Percentiles rank a stretch among this genome's conserved stretches.
These are phyloP conservation scores for Camponotus fellah DNA, from an alignment of 2,888 invertebrate species.

Conservation along the genomic window DNA sequence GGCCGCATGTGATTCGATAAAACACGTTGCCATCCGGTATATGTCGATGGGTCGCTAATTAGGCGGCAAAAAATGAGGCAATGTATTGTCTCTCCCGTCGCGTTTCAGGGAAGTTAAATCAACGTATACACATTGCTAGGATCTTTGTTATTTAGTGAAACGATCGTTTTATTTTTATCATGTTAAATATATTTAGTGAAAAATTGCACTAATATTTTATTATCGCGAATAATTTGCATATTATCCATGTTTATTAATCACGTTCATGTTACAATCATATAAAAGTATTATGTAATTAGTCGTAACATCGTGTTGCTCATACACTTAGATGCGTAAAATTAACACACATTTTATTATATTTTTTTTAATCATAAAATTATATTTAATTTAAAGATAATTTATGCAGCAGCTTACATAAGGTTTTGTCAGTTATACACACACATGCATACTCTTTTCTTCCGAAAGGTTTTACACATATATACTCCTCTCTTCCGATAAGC, in stretches of 20 bases:
- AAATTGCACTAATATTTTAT: neutral
- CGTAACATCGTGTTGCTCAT: too few species aligned
- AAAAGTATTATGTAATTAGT: too few species aligned
- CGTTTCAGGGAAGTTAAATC: slow-evolving; percentile 14
- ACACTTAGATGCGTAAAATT: too few species aligned
- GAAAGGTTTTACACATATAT: too few species aligned
- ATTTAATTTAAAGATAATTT: too few species aligned
- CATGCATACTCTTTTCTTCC: too few species aligned
- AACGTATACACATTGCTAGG: neutral
- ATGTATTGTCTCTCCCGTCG: slow-evolving; percentile 12
- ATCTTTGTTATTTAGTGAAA: neutral
- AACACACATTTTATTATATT: too few species aligned
- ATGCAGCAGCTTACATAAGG: too few species aligned
- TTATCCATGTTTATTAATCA: neutral
- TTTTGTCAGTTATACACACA: too few species aligned
- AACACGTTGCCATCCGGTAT: slow-evolving; percentile 12
- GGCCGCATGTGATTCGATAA: slow-evolving; percentile 27
- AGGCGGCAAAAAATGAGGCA: slow-evolving; percentile 19
- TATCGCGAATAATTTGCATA: neutral
- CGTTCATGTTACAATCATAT: neutral
- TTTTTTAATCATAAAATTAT: too few species aligned
- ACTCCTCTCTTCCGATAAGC: too few species aligned
- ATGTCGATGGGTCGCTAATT: slow-evolving; percentile 20
- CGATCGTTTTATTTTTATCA: neutral
- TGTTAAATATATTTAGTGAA: neutral